A percentile compares a stretch with the other conserved stretches of the same genome.
Conservation (phyloP, 2,888 invertebrate genomes). For the Plemyria rubiginata region DNA sequence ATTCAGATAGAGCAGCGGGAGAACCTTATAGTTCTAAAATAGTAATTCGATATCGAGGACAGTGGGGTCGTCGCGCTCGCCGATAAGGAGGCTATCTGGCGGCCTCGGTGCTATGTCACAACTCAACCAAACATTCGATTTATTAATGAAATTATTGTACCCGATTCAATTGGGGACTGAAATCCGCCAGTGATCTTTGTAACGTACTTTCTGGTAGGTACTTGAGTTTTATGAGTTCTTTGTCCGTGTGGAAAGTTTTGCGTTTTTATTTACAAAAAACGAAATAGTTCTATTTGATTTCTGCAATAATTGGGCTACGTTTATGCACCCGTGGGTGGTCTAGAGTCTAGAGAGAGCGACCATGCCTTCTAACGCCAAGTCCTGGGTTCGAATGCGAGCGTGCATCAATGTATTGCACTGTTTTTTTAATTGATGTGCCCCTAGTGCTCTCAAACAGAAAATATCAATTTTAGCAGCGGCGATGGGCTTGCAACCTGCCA, state of each 20-base stretch:
- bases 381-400: background rate
- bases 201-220: background rate
- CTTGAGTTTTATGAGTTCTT: slow-evolving; percentile 7
- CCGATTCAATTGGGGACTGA: slow-evolving; percentile 28
- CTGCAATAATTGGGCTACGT: background rate
- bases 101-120: slow-evolving; percentile 51
- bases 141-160: slow-evolving; percentile 52
- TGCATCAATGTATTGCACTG: too few relatives aligned
- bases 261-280: background rate
- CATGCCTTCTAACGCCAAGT: too few relatives aligned
- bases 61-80: slow-evolving; percentile 56
- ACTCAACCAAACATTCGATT: slow-evolving; percentile 46
- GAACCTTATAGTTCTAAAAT: slow-evolving; percentile 7
- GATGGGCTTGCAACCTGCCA: background rate
- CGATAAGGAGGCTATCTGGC: slow-evolving; percentile 46
- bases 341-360: too few relatives aligned
- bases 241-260: slow-evolving; percentile 24
- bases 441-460: background rate
- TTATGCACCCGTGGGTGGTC: too few relatives aligned
- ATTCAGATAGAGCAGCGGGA: background rate
- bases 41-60: slow-evolving; percentile 38
- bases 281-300: background rate
- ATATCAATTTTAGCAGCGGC: background rate
- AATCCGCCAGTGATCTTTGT: slow-evolving; percentile 21
- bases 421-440: too few relatives aligned